phyloP scores from a whole-genome alignment of 2,113 vertebrate genomes.

The Peromyscus leucopus region DNA sequence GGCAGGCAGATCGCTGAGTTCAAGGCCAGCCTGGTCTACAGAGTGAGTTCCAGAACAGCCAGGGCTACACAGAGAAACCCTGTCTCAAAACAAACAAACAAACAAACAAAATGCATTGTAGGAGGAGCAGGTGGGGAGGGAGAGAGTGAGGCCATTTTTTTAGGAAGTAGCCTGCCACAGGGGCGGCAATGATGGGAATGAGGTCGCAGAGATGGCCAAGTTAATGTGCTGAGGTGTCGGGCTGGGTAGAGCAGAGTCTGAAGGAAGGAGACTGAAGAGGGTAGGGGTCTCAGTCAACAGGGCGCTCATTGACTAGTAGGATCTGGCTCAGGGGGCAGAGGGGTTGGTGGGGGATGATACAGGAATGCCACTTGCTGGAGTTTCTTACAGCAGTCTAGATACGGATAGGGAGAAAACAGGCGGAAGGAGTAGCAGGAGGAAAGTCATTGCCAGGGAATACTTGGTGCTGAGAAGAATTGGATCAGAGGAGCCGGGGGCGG shows the following conservation, averaged over 20 bases:
- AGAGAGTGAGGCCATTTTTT: neutral
- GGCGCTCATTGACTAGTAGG: neutral
- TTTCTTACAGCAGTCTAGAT: neutral
- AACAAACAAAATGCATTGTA: neutral
- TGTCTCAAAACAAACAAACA: no score
- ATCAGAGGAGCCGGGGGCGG: neutral
- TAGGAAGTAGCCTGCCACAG: neutral
- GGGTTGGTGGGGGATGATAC: neutral
- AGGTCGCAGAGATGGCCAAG: neutral
- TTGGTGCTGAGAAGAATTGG: neutral
- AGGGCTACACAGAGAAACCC: no score
- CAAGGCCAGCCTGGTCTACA: no score
- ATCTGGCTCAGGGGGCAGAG: neutral
- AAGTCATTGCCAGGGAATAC: neutral
- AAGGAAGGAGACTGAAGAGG: neutral
- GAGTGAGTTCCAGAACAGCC: no score
- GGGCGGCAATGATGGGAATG: neutral
- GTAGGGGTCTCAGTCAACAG: neutral
- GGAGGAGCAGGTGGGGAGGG: neutral
- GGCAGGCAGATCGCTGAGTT: no score
- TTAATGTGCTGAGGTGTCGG: neutral
- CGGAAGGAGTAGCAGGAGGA: neutral
- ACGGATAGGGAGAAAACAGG: neutral
- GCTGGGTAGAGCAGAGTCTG: neutral
- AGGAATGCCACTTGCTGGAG: neutral